phyloP scores from a whole-genome alignment of 64 coral and sea anemone species.

The Pachyseris speciosa region DNA sequence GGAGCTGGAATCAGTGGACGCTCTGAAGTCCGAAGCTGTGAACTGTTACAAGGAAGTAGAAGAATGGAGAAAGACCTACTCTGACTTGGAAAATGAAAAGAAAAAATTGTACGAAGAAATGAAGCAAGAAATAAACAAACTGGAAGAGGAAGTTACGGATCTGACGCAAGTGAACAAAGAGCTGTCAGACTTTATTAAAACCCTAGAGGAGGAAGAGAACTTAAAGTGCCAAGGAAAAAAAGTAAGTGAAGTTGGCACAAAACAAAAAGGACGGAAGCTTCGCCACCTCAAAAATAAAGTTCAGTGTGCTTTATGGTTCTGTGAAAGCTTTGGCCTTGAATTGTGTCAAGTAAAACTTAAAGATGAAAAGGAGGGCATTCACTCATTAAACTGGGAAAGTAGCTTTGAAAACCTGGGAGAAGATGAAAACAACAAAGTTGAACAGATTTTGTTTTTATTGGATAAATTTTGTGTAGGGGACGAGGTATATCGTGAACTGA shows the following conservation, averaged over 20 bases:
- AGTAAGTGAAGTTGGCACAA: background rate
- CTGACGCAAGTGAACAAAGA: background rate
- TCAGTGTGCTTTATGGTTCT: no score
- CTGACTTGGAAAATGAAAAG: background rate
- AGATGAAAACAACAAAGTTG: conserved; percentile 6
- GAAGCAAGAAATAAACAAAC: background rate
- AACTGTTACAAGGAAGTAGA: background rate
- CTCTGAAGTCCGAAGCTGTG: background rate
- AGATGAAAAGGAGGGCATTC: background rate
- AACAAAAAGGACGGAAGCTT: conserved; percentile 1
- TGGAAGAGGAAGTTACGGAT: background rate
- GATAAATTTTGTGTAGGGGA: no score
- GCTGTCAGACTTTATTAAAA: background rate
- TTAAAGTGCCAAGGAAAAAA: conserved; percentile 1
- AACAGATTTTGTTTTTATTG: conserved; percentile 26
- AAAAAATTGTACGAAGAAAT: conserved; percentile 18
- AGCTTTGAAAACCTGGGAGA: background rate
- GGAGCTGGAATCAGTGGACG: background rate
- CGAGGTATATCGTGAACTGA: conserved; percentile 2
- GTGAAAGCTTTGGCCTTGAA: conserved; percentile 73
- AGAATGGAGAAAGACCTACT: background rate
- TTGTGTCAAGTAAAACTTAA: conserved; percentile 39
- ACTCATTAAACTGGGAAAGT: background rate
- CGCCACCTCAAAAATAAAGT: conserved; percentile 23
- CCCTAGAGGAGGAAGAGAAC: background rate